Conservation (phyloP, 2,113 vertebrate species). For the Halichoeres trimaculatus region DNA sequence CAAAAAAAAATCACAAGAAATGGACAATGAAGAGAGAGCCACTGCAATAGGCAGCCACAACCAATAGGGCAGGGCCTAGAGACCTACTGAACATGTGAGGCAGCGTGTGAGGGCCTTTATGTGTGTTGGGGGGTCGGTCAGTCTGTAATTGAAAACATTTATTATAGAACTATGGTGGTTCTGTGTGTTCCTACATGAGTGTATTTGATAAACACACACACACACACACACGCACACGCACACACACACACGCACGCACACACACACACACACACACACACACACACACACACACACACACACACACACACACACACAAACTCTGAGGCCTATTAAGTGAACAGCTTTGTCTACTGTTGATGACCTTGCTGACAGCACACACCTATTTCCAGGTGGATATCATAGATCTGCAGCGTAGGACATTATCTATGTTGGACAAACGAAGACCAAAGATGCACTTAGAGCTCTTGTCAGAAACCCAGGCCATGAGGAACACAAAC, state of each 20-base stretch:
- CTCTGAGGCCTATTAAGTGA: slow-evolving; percentile 18
- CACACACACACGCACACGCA: too few species aligned
- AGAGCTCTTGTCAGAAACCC: too few species aligned
- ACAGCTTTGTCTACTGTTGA: slow-evolving; percentile 25
- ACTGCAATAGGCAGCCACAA: too few species aligned
- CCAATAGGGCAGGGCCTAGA: too few species aligned
- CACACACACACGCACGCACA: background rate
- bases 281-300: background rate
- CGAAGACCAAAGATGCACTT: too few species aligned
- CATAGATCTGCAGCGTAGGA: background rate
- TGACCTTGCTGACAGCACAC: slow-evolving; percentile 11
- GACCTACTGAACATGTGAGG: slow-evolving; percentile 46
- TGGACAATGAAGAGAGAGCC: too few species aligned
- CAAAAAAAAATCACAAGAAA: too few species aligned
- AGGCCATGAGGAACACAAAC: too few species aligned
- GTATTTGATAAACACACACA: background rate
- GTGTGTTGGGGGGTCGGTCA: slow-evolving; percentile 28
- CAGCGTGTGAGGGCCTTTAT: slow-evolving; percentile 26
- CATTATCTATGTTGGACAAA: background rate
- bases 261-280: background rate
- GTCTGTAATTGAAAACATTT: slow-evolving; percentile 72
- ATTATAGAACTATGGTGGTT: slow-evolving; percentile 44
- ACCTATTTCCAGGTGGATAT: background rate
- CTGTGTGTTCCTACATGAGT: background rate
- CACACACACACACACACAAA: slow-evolving; percentile 2